Evolutionary conservation across 2,797 vertebrate genomes (phyloP), one percentile per base, ranked within the genome.

Genomic region (Moxostoma hubbsi): DNA sequence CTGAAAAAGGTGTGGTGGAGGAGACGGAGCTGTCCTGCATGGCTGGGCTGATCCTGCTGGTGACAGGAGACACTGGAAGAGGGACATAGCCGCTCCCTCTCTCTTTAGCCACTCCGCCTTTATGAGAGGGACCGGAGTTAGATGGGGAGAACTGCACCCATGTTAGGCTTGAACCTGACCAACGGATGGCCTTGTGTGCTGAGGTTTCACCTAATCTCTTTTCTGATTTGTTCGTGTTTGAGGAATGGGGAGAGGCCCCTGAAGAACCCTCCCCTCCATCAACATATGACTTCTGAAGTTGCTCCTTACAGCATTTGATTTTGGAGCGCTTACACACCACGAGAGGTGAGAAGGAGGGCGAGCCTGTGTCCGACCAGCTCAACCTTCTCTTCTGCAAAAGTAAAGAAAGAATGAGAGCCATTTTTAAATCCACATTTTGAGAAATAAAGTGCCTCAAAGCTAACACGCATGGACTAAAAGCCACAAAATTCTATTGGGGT

Each of bases 131-230:
- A 13, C 86, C 89, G 43, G 92, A 80, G 66, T 90, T 92, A 2
- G 90, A 82, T 0, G 94, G 94, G 70, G 94, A 95, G 59, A 90
- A 90, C 84, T 96, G 95, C 74, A 94, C 93, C 95, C 94, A 95
- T 0, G 95, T 95, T 71, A 95, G 87, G 82, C 93, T 94, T 13
- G 95, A 90, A 80, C 93, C 86, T 0, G 94, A 93, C 89, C 88
- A 91, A 13, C 85, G 85, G 47, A 88, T 87, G 9, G 66, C 80
- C 82, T 86, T 89, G 89, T 86, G 87, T 64, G 83, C 82, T 0
- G 85, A 84, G 0, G 57, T 74, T 59, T 84, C 81, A 15, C 72
- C 63, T 1, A 12, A 11, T 65, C 6, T 68, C 15, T 59, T 73
- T 58, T 77, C 63, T 7, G 49, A 63, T 68, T 8, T 63, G 46